These are phyloP conservation scores for Prosopocoilus inquinatus DNA, from an alignment of 2,888 invertebrate species.

Conservation along the genomic window DNA sequence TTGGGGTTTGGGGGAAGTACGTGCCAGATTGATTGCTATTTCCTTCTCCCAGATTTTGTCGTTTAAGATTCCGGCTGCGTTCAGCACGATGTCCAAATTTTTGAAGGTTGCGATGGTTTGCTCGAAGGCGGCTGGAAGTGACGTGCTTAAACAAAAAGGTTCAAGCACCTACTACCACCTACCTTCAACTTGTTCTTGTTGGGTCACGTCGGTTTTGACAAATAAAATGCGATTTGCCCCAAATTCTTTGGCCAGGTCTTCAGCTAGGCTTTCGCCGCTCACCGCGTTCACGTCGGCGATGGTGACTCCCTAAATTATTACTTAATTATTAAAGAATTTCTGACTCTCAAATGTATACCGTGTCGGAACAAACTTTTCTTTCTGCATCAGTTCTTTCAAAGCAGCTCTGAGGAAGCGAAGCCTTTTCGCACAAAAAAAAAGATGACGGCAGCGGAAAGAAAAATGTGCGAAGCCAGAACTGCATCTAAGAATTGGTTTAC, in stretches of 20 bases:
- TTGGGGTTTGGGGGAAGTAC: neutral
- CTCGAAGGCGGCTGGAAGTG: constrained; percentile 13
- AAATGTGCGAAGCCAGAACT: neutral
- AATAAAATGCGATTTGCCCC: constrained; percentile 14
- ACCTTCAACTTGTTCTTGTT: constrained; percentile 23
- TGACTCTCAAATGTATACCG: too few species aligned
- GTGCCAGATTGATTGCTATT: constrained; percentile 16
- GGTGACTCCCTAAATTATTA: constrained; percentile 15
- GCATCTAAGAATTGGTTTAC: constrained; percentile 29
- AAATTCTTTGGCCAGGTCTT: constrained; percentile 7
- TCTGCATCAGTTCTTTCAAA: too few species aligned
- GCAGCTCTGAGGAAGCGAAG: too few species aligned
- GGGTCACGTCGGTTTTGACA: constrained; percentile 15
- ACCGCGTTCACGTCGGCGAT: constrained; percentile 17
- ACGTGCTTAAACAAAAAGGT: neutral
- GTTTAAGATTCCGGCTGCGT: constrained; percentile 15
- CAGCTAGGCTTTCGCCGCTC: constrained; percentile 10
- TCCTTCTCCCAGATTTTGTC: constrained; percentile 11
- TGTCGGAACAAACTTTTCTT: too few species aligned
- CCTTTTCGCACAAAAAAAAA: too few species aligned
- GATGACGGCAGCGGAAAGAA: too few species aligned
- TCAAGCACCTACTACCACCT: neutral
- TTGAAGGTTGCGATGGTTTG: constrained; percentile 10
- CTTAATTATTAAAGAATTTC: neutral
- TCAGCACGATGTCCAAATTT: constrained; percentile 14